These are phyloP conservation scores for Aethina tumida DNA, from an alignment of 1,140 invertebrate species.

Conservation along the genomic window DNA sequence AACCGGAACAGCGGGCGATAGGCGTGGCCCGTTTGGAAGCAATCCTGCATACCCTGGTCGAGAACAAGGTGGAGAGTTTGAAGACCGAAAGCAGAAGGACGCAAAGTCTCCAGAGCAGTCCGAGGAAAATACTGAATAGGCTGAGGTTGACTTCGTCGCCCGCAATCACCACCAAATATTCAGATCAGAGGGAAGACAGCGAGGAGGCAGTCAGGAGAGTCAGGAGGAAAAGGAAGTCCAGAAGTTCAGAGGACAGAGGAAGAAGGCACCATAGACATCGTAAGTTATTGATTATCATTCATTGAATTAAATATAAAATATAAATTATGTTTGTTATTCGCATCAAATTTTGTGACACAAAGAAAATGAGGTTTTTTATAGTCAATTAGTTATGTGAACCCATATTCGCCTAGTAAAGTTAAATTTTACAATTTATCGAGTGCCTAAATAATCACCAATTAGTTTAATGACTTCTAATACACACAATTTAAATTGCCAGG, in stretches of 20 bases:
- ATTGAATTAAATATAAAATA: neutral
- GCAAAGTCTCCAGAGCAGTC: slow-evolving; percentile 28
- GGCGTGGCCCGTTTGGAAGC: slow-evolving; percentile 53
- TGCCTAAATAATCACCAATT: no score
- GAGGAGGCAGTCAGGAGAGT: slow-evolving; percentile 6
- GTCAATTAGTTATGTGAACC: no score
- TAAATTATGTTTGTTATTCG: no score
- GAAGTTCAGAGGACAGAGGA: slow-evolving; percentile 15
- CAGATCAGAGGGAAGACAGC: slow-evolving; percentile 10
- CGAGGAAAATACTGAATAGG: slow-evolving; percentile 27
- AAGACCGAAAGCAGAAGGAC: slow-evolving; percentile 26
- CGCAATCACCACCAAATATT: slow-evolving; percentile 14
- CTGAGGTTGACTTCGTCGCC: slow-evolving; percentile 27
- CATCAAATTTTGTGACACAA: no score
- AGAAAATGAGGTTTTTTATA: no score
- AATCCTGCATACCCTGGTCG: slow-evolving; percentile 51
- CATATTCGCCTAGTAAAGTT: no score
- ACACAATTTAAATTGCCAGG: no score
- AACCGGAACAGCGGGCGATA: slow-evolving; percentile 17
- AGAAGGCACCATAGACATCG: neutral
- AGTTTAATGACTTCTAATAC: no score
- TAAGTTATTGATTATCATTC: neutral
- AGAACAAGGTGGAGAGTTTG: slow-evolving; percentile 44
- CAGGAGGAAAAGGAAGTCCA: slow-evolving; percentile 3
- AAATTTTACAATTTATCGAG: no score